Conservation (phyloP, 2,797 vertebrate species). For the Macroramphosus scolopax region DNA sequence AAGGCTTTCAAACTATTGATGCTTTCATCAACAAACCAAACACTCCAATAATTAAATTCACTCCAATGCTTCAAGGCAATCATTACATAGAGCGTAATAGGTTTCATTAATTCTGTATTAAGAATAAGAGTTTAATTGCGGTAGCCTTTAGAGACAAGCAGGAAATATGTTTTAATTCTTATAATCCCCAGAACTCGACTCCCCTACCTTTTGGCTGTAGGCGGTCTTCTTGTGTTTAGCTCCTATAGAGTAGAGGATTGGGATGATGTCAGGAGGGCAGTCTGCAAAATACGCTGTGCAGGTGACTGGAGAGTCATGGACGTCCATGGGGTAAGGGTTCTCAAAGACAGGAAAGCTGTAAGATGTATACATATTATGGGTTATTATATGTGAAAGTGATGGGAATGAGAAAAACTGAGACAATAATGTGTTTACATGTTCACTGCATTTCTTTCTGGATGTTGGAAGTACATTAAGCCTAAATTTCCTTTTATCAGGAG, state of each 20-base stretch:
- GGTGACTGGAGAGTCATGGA: constrained; percentile 98
- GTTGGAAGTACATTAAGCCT: constrained; percentile 16
- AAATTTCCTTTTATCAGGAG: constrained; percentile 10
- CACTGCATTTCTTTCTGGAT: constrained; percentile 1
- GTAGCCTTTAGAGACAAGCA: no score
- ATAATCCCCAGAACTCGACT: no score
- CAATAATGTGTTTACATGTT: background rate
- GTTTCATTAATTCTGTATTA: no score
- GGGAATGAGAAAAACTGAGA: no score
- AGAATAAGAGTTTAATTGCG: no score
- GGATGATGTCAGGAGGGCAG: constrained; percentile 95
- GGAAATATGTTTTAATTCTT: no score
- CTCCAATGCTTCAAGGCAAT: no score
- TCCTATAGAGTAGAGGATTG: constrained; percentile 95
- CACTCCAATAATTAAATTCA: no score
- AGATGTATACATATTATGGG: constrained; percentile 5
- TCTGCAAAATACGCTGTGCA: constrained; percentile 97
- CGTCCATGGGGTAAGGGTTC: constrained; percentile 97
- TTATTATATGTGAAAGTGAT: no score
- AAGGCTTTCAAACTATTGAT: no score
- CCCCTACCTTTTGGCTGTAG: constrained; percentile 92
- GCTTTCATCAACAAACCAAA: no score
- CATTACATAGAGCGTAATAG: no score
- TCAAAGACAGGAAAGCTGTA: constrained; percentile 98
- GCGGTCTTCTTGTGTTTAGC: constrained; percentile 97